Evolutionary conservation across 2,113 vertebrate species (phyloP).

Genomic region (Percina caprodes): DNA sequence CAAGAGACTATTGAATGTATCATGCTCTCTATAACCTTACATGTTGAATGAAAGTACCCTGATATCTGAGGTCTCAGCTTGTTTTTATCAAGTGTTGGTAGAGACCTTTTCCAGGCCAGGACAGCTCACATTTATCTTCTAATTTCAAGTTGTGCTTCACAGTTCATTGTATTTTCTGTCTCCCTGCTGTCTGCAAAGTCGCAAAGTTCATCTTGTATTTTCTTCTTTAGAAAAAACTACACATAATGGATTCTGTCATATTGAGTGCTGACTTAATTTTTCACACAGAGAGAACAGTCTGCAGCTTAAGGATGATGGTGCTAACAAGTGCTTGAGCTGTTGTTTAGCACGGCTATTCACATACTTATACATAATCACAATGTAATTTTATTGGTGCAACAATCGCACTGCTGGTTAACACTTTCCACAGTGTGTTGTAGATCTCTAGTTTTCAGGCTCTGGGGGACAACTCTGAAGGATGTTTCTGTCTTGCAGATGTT

Average conservation of each 20-base stretch:
- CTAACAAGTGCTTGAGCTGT: constrained; percentile 39
- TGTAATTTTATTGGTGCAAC: constrained; percentile 27
- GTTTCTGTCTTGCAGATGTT: constrained; percentile 55
- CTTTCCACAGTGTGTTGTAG: constrained; percentile 34
- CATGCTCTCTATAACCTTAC: neutral
- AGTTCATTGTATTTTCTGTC: constrained; percentile 41
- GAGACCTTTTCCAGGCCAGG: neutral
- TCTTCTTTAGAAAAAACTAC: constrained; percentile 42
- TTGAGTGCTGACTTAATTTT: constrained; percentile 49
- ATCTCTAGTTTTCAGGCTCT: constrained; percentile 44
- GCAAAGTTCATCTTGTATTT: constrained; percentile 32
- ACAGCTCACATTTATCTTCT: constrained; percentile 27
- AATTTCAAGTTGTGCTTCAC: constrained; percentile 48
- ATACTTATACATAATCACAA: constrained; percentile 33
- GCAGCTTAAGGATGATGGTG: constrained; percentile 28
- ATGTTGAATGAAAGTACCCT: neutral
- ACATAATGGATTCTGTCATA: constrained; percentile 60
- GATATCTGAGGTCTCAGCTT: neutral
- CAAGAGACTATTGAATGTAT: neutral
- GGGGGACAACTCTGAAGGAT: constrained; percentile 56
- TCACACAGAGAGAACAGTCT: constrained; percentile 38
- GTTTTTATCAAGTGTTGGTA: neutral
- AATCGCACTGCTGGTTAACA: constrained; percentile 37
- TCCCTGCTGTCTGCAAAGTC: constrained; percentile 28
- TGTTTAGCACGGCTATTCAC: constrained; percentile 48